phyloP scores from a whole-genome alignment of 2,797 vertebrate species.

The Fundulus diaphanus region DNA sequence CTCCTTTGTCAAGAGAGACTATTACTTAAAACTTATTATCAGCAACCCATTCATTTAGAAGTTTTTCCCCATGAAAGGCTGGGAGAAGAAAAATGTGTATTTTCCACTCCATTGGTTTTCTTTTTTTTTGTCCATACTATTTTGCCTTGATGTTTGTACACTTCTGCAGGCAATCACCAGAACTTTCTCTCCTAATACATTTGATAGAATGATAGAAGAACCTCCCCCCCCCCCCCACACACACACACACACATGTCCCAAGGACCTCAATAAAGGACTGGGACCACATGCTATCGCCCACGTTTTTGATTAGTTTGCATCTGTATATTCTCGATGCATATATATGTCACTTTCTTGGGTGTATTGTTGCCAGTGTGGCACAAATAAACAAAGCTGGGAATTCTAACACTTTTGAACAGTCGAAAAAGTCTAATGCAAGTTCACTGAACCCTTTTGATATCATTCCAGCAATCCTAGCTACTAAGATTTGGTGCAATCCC shows the following conservation, averaged over 20 bases:
- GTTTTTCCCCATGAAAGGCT: constrained; percentile 35
- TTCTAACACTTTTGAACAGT: not conserved
- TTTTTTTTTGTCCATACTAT: constrained; percentile 63
- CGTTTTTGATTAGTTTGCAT: not conserved
- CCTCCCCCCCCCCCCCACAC: no score
- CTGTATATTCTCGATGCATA: not conserved
- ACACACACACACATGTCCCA: no score
- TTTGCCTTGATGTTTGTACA: constrained; percentile 56
- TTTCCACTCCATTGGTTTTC: constrained; percentile 63
- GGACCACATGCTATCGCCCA: not conserved
- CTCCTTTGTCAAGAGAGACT: constrained; percentile 66
- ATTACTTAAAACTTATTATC: constrained; percentile 72
- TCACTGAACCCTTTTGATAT: constrained; percentile 44
- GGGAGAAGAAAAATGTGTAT: constrained; percentile 30
- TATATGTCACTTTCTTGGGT: not conserved
- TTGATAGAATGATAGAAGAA: not conserved
- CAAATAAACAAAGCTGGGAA: constrained; percentile 39
- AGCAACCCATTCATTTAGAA: constrained; percentile 58
- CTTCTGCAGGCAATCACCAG: constrained; percentile 17
- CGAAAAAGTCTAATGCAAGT: constrained; percentile 22
- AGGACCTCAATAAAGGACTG: not conserved
- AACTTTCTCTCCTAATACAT: constrained; percentile 5
- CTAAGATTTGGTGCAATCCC: constrained; percentile 50
- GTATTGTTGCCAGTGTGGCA: constrained; percentile 18
- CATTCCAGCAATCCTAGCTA: constrained; percentile 21